Evolutionary conservation across 2,888 invertebrate species (phyloP), one percentile per base, ranked within the genome.

Genomic region (Sminthurides aquaticus): DNA sequence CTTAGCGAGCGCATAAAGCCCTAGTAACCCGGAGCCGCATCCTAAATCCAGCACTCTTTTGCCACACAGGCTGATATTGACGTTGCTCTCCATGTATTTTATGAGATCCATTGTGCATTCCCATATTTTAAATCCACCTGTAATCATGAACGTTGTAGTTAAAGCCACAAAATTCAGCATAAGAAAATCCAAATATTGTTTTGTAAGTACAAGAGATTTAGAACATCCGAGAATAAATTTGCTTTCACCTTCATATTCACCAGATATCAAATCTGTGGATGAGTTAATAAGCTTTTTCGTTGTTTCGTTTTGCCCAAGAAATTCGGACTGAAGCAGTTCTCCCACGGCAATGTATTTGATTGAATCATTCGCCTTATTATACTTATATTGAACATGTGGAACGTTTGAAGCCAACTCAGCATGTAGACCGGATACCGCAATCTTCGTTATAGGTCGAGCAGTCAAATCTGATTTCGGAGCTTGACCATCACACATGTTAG

Each of bases 91-190:
- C 48, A 94, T 77, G 78, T 86, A 91, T 67, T 84, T 78, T 48
- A 87, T 79, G 62, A 96, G 79, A 78, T 96, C 95, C 75, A 85
- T 81, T 3, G 92, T 90, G 76, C 95, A 93, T 81, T 97, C 96
- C 97, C 97, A 97, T 67, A 95, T 86, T 82, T 96, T 96, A 29
- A 94, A 82, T 11, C 97, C 97, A 75, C 96, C 95, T 92, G 76
- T 58, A 49, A 26, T 29, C 49, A 49, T 49, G 57, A 56, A 3
- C 8, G 63, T 52, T 57, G 8, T 55, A 62, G 49, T 54, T n/a
- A 29, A 43, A 52, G 27, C 25, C n/a, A n/a, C n/a, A n/a, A n/a
- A n/a, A n/a, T n/a, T n/a, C n/a, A n/a, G n/a, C n/a, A n/a, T n/a
- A n/a, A n/a, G n/a, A n/a, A n/a, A n/a, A n/a, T n/a, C n/a, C n/a